Evolutionary conservation across 2,888 invertebrate species (phyloP).

Genomic region (Troilus luridus): DNA sequence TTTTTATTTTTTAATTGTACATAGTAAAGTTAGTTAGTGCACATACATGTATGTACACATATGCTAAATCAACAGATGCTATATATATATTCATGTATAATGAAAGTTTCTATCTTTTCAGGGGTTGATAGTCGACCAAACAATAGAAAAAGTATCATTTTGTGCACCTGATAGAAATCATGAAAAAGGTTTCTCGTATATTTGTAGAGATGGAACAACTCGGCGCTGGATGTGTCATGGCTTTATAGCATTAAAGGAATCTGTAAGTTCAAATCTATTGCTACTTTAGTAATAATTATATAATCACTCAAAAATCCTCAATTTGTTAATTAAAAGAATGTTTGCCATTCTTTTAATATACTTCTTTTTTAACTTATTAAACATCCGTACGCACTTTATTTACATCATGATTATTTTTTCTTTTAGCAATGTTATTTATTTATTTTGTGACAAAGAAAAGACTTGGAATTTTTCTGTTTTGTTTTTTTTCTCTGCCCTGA

Average conservation of each 20-base stretch:
- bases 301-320: too few relatives aligned
- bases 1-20: neutral
- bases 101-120: constrained; percentile 67
- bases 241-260: constrained; percentile 94
- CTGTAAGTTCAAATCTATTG: constrained; percentile 71
- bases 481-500: too few relatives aligned
- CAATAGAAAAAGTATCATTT: constrained; percentile 99
- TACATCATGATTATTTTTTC: neutral
- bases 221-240: constrained; percentile 99
- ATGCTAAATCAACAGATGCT: neutral
- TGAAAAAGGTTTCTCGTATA: constrained; percentile 98
- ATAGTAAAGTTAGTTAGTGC: too few relatives aligned
- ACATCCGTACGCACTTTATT: neutral
- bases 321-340: too few relatives aligned
- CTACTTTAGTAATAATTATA: neutral
- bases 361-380: neutral
- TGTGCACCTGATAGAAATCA: constrained; percentile 99
- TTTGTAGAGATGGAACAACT: constrained; percentile 98
- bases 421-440: neutral
- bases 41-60: neutral
- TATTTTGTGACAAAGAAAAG: too few relatives aligned
- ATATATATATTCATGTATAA: neutral
- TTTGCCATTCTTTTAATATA: neutral
- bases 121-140: constrained; percentile 98
- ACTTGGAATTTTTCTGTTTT: too few relatives aligned